Evolutionary conservation across 2,797 vertebrate genomes (phyloP).

Genomic region (Heteromormyrus szaboi): DNA sequence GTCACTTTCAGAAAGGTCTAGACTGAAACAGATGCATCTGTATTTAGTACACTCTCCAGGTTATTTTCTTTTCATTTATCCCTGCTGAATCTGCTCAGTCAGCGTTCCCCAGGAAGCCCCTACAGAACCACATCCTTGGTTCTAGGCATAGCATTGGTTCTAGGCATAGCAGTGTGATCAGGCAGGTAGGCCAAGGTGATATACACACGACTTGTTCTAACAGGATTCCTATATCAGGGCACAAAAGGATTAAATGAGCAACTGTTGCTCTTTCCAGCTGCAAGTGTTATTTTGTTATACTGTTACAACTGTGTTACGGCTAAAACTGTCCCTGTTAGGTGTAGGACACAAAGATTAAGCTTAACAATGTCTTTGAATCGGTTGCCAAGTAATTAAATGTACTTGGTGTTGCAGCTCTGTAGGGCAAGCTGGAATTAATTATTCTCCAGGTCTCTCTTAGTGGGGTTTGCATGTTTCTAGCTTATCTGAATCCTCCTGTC

Average conservation of each 20-base stretch:
- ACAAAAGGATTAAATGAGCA: background rate
- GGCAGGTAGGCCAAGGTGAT: conserved; percentile 2
- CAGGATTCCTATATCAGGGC: background rate
- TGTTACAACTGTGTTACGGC: background rate
- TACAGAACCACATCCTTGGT: background rate
- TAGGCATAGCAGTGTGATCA: background rate
- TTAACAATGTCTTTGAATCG: background rate
- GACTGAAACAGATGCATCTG: background rate
- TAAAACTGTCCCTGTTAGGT: background rate
- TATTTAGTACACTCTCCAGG: background rate
- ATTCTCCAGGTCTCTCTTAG: background rate
- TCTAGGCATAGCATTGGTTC: background rate
- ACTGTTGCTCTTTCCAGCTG: background rate
- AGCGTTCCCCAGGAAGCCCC: background rate
- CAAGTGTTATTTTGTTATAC: background rate
- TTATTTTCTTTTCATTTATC: background rate
- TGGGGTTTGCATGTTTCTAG: background rate
- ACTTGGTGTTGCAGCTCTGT: background rate
- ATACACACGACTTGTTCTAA: conserved; percentile 8
- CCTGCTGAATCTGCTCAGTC: background rate
- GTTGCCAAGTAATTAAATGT: background rate
- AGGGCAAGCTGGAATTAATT: background rate
- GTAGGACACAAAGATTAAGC: background rate
- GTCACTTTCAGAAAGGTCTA: background rate
- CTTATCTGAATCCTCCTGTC: background rate